phyloP scores from a whole-genome alignment of 2,797 vertebrate species.

The Argentina silus region DNA sequence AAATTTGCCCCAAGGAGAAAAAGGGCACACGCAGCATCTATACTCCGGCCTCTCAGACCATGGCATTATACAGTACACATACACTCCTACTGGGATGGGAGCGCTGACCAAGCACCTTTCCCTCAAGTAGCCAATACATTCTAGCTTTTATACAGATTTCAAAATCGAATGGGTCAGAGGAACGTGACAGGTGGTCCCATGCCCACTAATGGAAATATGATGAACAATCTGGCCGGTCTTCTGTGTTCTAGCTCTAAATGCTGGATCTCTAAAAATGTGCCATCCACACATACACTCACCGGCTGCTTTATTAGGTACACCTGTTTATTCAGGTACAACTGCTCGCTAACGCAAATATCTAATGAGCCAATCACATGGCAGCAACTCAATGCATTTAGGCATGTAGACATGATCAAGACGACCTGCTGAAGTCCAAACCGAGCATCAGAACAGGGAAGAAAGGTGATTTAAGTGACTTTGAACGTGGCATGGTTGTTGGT shows the following conservation, averaged over 20 bases:
- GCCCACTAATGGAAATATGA: slow-evolving; percentile 6
- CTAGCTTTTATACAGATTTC: not conserved
- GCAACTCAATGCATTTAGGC: too few species aligned
- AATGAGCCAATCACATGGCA: too few species aligned
- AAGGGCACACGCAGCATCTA: slow-evolving; percentile 22
- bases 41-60: not conserved
- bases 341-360: too few species aligned
- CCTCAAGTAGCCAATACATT: slow-evolving; percentile 1
- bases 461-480: too few species aligned
- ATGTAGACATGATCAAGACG: too few species aligned
- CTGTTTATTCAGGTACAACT: too few species aligned
- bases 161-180: not conserved
- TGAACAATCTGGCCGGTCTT: slow-evolving; percentile 23
- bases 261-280: too few species aligned
- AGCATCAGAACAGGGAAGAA: too few species aligned
- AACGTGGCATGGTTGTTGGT: too few species aligned
- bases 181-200: not conserved
- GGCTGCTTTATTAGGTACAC: too few species aligned
- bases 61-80: slow-evolving; percentile 1
- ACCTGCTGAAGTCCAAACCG: too few species aligned
- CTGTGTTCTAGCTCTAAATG: slow-evolving; percentile 2
- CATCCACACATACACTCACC: too few species aligned
- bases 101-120: slow-evolving; percentile 22
- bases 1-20: slow-evolving; percentile 17
- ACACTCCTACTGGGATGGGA: not conserved